Evolutionary conservation across 1,140 invertebrate genomes (phyloP).

Genomic region (Nymphalis io): DNA sequence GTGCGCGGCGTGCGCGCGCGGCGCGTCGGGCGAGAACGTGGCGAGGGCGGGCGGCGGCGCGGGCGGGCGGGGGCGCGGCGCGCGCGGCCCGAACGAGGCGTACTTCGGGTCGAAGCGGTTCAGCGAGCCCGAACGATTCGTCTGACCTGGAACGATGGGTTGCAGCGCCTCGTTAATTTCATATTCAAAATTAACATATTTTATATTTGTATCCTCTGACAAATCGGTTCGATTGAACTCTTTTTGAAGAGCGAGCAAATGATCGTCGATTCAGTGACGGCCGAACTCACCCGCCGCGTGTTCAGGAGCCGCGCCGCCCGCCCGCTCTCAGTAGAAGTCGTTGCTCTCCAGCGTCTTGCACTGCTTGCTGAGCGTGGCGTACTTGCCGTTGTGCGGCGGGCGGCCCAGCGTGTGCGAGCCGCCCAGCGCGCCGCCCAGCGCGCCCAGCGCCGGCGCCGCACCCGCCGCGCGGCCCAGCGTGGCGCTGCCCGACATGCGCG

Average conservation of each 20-base stretch:
- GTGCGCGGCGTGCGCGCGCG: conserved; percentile 38
- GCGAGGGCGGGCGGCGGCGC: conserved; percentile 65
- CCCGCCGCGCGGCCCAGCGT: conserved; percentile 80
- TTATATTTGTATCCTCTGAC: too few species aligned
- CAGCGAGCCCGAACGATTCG: conserved; percentile 68
- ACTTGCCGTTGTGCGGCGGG: conserved; percentile 87
- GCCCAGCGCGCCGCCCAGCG: conserved; percentile 66
- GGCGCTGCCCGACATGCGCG: conserved; percentile 68
- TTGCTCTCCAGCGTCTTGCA: conserved; percentile 96
- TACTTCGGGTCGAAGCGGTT: conserved; percentile 84
- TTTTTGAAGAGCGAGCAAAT: too few species aligned
- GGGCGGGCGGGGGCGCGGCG: conserved; percentile 74
- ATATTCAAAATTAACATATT: too few species aligned
- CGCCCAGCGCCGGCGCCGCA: conserved; percentile 81
- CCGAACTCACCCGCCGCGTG: conserved; percentile 60
- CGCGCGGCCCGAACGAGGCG: conserved; percentile 83
- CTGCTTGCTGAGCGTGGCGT: conserved; percentile 95
- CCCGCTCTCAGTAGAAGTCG: conserved; percentile 95
- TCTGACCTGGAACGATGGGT: conserved; percentile 46
- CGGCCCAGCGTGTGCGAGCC: conserved; percentile 81
- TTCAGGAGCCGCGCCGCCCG: conserved; percentile 80
- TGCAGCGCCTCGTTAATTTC: too few species aligned
- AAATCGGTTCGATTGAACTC: too few species aligned
- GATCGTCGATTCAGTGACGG: too few species aligned
- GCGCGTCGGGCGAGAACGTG: conserved; percentile 58